phyloP scores from a whole-genome alignment of 1,140 invertebrate species.

The Acromyrmex heyeri region DNA sequence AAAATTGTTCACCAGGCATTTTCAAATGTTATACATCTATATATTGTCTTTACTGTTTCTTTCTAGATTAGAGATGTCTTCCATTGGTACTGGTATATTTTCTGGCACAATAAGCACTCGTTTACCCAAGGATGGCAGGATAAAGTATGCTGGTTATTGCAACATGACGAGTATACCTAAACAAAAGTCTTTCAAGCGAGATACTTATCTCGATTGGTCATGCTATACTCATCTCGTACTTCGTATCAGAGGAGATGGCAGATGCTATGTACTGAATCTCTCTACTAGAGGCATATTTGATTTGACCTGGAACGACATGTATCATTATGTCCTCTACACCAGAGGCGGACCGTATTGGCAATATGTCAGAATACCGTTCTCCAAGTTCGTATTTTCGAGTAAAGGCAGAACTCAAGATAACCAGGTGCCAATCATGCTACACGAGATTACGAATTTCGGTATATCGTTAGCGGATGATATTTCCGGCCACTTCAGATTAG shows the following conservation, averaged over 20 bases:
- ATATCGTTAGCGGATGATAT: conserved; percentile 93
- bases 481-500: conserved; percentile 94
- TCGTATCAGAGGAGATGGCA: conserved; percentile 95
- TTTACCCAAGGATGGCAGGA: conserved; percentile 93
- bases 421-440: conserved; percentile 89
- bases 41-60: neutral
- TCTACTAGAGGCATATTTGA: conserved; percentile 91
- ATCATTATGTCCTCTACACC: conserved; percentile 94
- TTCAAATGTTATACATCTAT: too few relatives aligned
- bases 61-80: conserved; percentile 88
- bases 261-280: conserved; percentile 94
- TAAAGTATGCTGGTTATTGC: conserved; percentile 92
- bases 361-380: conserved; percentile 97
- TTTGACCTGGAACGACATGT: conserved; percentile 94
- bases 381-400: conserved; percentile 94
- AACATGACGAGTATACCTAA: conserved; percentile 90
- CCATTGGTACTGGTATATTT: conserved; percentile 92
- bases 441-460: conserved; percentile 91
- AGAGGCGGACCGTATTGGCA: conserved; percentile 99
- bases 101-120: conserved; percentile 90
- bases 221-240: conserved; percentile 94
- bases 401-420: conserved; percentile 96
- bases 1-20: too few relatives aligned
- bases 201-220: conserved; percentile 90
- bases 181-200: conserved; percentile 94